Evolutionary conservation across 2,888 invertebrate genomes (phyloP), one percentile per base, ranked within the genome.

Genomic region (Andrena praecox): DNA sequence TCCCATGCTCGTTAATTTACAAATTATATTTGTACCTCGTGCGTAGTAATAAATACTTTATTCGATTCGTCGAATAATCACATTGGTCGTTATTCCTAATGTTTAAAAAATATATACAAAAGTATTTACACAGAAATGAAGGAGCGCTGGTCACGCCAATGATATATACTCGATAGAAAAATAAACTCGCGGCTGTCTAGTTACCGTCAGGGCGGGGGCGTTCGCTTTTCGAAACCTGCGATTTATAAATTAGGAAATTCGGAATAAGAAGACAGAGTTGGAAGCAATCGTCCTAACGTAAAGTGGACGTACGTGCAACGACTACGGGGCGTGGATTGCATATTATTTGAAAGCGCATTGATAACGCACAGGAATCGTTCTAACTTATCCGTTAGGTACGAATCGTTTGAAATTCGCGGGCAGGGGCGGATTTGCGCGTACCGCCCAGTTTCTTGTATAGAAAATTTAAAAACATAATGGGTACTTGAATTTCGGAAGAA

Each of bases 51-150:
- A 90, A 90, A 90, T 90, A 90, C 79, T 90, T 90, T 88, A 89
- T 90, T 90, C 77, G 84, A 83, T 77, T 82, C 78, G 73, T 86
- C 78, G 76, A 80, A 86, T 77, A 89, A 85, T 88, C 85, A 87
- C 84, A 81, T 90, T 87, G 86, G 87, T 90, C 82, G 69, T 82
- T 89, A 85, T 60, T 67, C 80, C 62, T 85, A 86, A 84, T 80
- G 76, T 82, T 88, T 89, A 85, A 87, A 89, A 89, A 89, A 89
- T 85, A 89, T 89, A 85, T 91, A 88, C 90, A 91, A 91, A 86
- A 90, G 84, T 91, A 92, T 91, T 88, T 92, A 91, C 92, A 91
- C 83, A 86, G 85, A 87, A 90, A 89, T 69, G 83, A 84, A 83
- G 59, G 68, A 85, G 78, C 71, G 77, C 60, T 73, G 59, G 48